Percentiles rank a stretch among this genome's conserved stretches.
Evolutionary conservation across 2,888 invertebrate species (phyloP).

Genomic region (Allacma fusca): DNA sequence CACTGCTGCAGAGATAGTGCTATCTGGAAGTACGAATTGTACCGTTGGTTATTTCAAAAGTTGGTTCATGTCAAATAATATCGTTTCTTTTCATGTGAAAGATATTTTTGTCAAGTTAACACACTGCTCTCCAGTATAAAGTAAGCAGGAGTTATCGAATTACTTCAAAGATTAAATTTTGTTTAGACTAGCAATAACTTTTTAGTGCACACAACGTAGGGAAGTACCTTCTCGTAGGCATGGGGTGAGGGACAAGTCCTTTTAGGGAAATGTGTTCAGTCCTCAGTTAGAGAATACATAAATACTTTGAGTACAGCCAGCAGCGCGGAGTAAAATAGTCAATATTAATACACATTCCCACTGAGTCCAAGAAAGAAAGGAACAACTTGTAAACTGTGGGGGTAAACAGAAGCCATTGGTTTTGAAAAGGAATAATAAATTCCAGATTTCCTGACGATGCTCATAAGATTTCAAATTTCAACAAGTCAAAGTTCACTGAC

Average conservation of each 20-base stretch:
- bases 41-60: too few species aligned
- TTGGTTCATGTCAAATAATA: too few species aligned
- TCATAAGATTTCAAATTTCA: constrained; percentile 39
- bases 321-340: background rate
- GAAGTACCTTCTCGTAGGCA: background rate
- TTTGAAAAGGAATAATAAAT: constrained; percentile 30
- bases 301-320: background rate
- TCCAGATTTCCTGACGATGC: constrained; percentile 36
- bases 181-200: constrained; percentile 28
- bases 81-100: too few species aligned
- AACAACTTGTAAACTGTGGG: constrained; percentile 31
- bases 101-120: too few species aligned
- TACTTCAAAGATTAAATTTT: constrained; percentile 37
- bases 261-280: background rate
- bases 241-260: background rate
- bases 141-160: constrained; percentile 29
- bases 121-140: background rate
- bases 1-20: too few species aligned
- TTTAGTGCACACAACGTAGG: background rate
- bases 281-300: too few species aligned
- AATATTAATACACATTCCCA: background rate
- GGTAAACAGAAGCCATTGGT: constrained; percentile 31
- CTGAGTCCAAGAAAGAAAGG: constrained; percentile 20
- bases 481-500: constrained; percentile 42
- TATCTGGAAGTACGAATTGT: too few species aligned